phyloP scores from a whole-genome alignment of 2,113 vertebrate genomes.

The Etheostoma cragini region DNA sequence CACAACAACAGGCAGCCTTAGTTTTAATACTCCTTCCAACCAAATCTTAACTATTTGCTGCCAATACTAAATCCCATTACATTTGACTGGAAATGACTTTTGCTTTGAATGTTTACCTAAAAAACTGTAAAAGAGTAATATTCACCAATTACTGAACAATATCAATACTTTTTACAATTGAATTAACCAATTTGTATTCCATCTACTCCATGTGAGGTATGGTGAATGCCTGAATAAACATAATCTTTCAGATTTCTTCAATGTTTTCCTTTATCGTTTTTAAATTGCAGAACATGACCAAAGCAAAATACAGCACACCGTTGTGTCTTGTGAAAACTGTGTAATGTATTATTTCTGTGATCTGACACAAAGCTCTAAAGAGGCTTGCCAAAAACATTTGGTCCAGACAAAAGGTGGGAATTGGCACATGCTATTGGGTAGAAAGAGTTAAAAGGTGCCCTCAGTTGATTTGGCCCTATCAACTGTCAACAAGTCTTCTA shows the following conservation, averaged over 20 bases:
- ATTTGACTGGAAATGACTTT: not conserved
- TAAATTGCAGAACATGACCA: constrained; percentile 4
- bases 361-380: constrained; percentile 28
- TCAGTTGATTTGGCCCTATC: constrained; percentile 64
- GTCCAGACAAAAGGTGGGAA: constrained; percentile 13
- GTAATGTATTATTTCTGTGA: constrained; percentile 30
- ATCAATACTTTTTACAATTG: not conserved
- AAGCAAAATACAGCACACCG: constrained; percentile 4
- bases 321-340: constrained; percentile 18
- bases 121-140: not conserved
- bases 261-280: not conserved
- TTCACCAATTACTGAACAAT: not conserved
- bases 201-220: not conserved
- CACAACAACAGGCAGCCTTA: constrained; percentile 52
- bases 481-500: constrained; percentile 71
- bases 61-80: not conserved
- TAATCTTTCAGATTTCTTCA: not conserved
- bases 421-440: constrained; percentile 37
- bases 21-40: constrained; percentile 60
- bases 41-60: constrained; percentile 53
- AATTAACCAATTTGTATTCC: not conserved
- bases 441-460: constrained; percentile 61
- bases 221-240: not conserved
- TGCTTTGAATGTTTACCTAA: not conserved
- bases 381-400: constrained; percentile 9